Conservation (phyloP, 35 echinoderm and acorn worm species). For the Antedon bifida region DNA sequence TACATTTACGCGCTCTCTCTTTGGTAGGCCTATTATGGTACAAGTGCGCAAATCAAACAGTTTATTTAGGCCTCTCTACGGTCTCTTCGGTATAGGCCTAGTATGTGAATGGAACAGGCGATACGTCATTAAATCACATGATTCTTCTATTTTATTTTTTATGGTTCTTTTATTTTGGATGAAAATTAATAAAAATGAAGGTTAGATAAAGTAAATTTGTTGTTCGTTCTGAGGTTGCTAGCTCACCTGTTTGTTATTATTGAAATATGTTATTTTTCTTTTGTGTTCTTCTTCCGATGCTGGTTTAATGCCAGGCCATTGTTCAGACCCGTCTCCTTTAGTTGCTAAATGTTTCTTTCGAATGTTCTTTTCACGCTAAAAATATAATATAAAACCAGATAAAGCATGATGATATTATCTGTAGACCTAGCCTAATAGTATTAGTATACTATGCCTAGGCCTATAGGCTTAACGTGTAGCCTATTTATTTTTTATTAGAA, state of each 20-base stretch:
- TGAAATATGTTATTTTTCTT: slow-evolving; percentile 65
- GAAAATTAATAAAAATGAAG: too few relatives aligned
- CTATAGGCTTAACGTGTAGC: not conserved
- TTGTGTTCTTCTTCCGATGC: slow-evolving; percentile 28
- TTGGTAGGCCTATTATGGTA: too few relatives aligned
- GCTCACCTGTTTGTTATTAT: slow-evolving; percentile 90
- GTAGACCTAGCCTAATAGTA: not conserved
- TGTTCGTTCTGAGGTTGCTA: too few relatives aligned
- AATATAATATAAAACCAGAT: not conserved
- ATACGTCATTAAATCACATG: too few relatives aligned
- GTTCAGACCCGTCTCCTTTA: slow-evolving; percentile 45
- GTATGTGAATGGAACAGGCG: too few relatives aligned
- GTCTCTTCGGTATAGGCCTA: too few relatives aligned
- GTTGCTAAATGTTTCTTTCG: slow-evolving; percentile 57
- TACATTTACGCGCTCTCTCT: not conserved
- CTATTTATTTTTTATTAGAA: not conserved
- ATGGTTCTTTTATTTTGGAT: too few relatives aligned
- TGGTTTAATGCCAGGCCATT: slow-evolving; percentile 47
- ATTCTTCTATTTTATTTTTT: too few relatives aligned
- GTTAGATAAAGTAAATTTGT: too few relatives aligned
- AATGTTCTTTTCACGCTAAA: slow-evolving; percentile 44
- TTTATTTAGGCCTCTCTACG: too few relatives aligned
- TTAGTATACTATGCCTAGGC: not conserved
- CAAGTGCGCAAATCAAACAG: too few relatives aligned
- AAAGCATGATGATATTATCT: not conserved